These are phyloP conservation scores for Nibea coibor DNA, from an alignment of 2,113 vertebrate genomes.

Conservation along the genomic window DNA sequence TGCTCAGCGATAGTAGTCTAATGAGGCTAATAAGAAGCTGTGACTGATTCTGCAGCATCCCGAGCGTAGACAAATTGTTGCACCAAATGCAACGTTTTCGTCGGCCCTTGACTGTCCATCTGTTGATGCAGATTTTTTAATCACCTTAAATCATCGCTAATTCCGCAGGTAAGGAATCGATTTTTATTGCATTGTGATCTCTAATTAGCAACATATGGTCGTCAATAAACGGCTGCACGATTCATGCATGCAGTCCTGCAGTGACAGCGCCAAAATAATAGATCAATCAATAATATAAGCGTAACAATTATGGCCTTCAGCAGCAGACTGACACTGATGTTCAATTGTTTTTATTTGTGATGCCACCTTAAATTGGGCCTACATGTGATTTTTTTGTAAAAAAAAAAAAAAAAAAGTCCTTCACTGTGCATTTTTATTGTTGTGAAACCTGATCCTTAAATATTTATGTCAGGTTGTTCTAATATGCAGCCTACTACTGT, in stretches of 20 bases:
- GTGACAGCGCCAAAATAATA: slow-evolving; percentile 24
- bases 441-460: neutral
- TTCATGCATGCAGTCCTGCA: neutral
- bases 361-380: neutral
- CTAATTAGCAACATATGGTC: neutral
- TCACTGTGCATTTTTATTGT: neutral
- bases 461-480: neutral
- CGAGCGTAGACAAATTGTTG: slow-evolving; percentile 64
- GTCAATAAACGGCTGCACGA: slow-evolving; percentile 24
- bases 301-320: neutral
- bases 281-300: slow-evolving; percentile 4
- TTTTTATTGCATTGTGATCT: slow-evolving; percentile 6
- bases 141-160: slow-evolving; percentile 36
- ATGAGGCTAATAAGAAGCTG: slow-evolving; percentile 29
- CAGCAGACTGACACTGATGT: neutral
- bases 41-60: slow-evolving; percentile 44
- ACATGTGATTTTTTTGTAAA: neutral
- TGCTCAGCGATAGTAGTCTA: slow-evolving; percentile 3
- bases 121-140: slow-evolving; percentile 27
- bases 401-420: neutral
- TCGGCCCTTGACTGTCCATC: slow-evolving; percentile 33
- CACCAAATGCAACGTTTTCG: slow-evolving; percentile 64
- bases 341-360: neutral
- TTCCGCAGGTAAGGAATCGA: slow-evolving; percentile 66
- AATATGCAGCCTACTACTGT: slow-evolving; percentile 1